Evolutionary conservation across 2,888 invertebrate genomes (phyloP), one percentile per base, ranked within the genome.

Genomic region (Dolichomitus sp.): DNA sequence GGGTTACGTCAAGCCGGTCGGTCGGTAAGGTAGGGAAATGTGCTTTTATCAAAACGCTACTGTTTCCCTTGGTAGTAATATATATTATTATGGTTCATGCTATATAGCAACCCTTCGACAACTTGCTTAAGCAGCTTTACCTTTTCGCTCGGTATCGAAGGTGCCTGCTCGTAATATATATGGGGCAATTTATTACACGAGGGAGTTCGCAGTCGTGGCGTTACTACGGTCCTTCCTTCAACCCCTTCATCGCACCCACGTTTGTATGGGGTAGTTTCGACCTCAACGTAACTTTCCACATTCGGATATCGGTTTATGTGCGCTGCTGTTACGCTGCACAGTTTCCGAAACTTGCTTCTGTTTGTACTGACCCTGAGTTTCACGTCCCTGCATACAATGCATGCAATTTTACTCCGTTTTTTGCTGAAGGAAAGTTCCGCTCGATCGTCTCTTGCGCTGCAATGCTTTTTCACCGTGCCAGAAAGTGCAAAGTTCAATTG

Each of bases 161-260:
- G 40, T 17, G 11, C 52, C 52, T 54, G 45, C 48, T 37, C 40
- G 42, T 66, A 65, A 54, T 27, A 61, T 81, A 65, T 70, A 70
- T 78, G 40, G 81, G 17, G 17, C 72, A 59, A 81, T 81, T 81
- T 81, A 81, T 81, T 79, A 70, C 73, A 68, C 48, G 69, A 40
- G 45, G 33, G 27, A 59, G 37, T n/a, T n/a, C 6, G 48, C 27
- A 11, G 12, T n/a, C 9, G 17, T 33, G 17, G 69, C 57, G 70
- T 54, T 70, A 59, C 40, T 37, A 17, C 7, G n/a, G 19, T 30
- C n/a, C 40, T 37, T 40, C 69, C 59, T 12, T 59, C 59, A 11
- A 37, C 45, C 59, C 33, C 77, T 61, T 78, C 61, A 23, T 70
- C 48, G 61, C 66, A 27, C 12, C 50, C 30, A 27, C 59, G 14